Conservation (phyloP, 2,113 vertebrate genomes). For the Hypomesus transpacificus region DNA sequence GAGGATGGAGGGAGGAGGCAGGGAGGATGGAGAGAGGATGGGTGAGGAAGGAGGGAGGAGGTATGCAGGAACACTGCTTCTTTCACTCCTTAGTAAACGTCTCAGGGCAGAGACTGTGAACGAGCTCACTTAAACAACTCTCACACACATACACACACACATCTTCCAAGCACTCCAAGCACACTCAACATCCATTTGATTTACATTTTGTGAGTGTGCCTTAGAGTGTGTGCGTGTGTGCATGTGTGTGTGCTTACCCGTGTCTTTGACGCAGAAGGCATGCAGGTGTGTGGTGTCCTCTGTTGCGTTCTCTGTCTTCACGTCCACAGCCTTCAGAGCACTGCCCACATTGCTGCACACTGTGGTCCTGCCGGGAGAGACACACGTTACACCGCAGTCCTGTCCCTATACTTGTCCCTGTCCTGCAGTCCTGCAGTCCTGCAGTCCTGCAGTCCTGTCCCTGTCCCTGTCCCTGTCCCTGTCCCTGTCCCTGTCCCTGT, state of each 20-base stretch:
- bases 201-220: slow-evolving; percentile 41
- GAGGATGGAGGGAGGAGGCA: background rate
- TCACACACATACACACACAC: slow-evolving; percentile 2
- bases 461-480: no score
- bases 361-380: slow-evolving; percentile 76
- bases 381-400: no score
- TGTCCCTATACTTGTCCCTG: no score
- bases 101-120: background rate
- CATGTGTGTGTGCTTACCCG: slow-evolving; percentile 74
- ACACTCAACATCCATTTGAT: no score
- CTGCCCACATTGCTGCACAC: slow-evolving; percentile 73
- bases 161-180: no score
- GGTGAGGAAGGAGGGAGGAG: background rate
- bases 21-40: background rate
- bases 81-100: slow-evolving; percentile 32
- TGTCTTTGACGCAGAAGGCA: slow-evolving; percentile 87
- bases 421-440: no score
- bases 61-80: slow-evolving; percentile 24
- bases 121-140: background rate
- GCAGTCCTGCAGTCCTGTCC: no score
- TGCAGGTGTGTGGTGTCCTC: slow-evolving; percentile 65
- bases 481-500: no score
- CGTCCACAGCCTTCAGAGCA: slow-evolving; percentile 75
- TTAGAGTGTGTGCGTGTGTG: background rate
- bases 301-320: slow-evolving; percentile 78